Evolutionary conservation across 2,113 vertebrate species (phyloP).

Genomic region (Phylloscopus trochilus): DNA sequence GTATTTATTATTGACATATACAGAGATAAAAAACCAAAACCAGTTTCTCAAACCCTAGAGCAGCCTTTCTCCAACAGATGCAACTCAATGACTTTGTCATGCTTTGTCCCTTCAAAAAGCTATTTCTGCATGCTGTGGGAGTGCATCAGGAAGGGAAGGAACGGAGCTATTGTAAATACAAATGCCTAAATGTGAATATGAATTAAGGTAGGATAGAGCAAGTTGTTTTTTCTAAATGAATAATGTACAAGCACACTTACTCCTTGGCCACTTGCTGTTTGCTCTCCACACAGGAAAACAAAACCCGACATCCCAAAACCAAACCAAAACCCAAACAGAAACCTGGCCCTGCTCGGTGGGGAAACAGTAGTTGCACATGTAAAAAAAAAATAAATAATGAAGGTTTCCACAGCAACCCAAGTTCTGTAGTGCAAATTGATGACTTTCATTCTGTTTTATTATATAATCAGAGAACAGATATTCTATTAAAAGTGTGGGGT

Average conservation of each 20-base stretch:
- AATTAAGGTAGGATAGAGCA: constrained; percentile 4
- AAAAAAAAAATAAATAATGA: constrained; percentile 41
- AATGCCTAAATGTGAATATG: constrained; percentile 6
- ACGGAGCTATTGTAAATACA: constrained; percentile 35
- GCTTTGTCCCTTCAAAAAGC: constrained; percentile 41
- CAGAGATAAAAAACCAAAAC: background rate
- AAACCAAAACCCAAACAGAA: background rate
- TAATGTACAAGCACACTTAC: background rate
- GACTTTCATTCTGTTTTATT: constrained; percentile 60
- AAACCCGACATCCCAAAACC: background rate
- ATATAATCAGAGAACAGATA: constrained; percentile 58
- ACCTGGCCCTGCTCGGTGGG: background rate
- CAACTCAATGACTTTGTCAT: constrained; percentile 25
- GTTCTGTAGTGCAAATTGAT: constrained; percentile 41
- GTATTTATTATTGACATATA: background rate
- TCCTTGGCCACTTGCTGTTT: background rate
- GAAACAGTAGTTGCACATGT: constrained; percentile 6
- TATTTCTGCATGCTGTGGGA: constrained; percentile 45
- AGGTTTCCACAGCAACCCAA: constrained; percentile 70
- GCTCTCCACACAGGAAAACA: background rate
- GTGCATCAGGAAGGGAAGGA: constrained; percentile 18
- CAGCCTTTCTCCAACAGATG: background rate
- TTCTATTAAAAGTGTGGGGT: constrained; percentile 35
- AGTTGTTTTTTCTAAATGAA: background rate
- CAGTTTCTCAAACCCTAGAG: background rate